These are phyloP conservation scores for Drosophila fungiperda DNA, from an alignment of 2,888 invertebrate genomes.

Conservation along the genomic window DNA sequence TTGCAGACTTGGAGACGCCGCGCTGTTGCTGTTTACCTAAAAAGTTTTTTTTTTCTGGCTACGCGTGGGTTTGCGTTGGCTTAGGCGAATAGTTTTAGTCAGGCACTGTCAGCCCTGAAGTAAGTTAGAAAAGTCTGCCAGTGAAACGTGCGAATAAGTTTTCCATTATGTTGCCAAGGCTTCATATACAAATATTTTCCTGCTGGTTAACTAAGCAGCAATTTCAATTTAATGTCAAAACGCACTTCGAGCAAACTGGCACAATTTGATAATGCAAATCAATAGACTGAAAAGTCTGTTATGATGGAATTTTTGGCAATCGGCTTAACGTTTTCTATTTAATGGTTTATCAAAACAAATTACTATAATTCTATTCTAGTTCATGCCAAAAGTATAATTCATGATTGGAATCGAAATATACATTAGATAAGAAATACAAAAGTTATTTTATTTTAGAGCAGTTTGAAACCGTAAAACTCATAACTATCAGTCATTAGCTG, in stretches of 20 bases:
- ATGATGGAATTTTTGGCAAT: background rate
- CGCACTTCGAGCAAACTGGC: background rate
- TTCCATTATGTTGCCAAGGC: slow-evolving; percentile 52
- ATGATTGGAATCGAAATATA: background rate
- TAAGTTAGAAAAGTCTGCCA: slow-evolving; percentile 62
- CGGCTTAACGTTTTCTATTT: background rate
- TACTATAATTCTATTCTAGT: background rate
- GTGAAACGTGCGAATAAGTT: slow-evolving; percentile 69
- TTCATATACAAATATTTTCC: slow-evolving; percentile 57
- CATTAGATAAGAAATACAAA: background rate
- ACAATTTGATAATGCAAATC: slow-evolving; percentile 2
- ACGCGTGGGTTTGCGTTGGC: slow-evolving; percentile 45
- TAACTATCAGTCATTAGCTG: slow-evolving; percentile 21
- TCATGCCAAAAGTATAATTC: too few relatives aligned
- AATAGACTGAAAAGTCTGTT: background rate
- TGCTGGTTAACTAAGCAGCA: slow-evolving; percentile 36
- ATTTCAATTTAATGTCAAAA: slow-evolving; percentile 29
- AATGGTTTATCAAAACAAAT: background rate
- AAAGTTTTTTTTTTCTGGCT: slow-evolving; percentile 42
- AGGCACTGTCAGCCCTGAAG: slow-evolving; percentile 49
- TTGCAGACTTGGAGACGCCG: slow-evolving; percentile 61
- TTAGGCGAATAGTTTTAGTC: slow-evolving; percentile 57
- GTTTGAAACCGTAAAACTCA: slow-evolving; percentile 24
- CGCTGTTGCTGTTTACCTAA: slow-evolving; percentile 57
- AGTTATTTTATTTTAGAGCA: background rate